Evolutionary conservation across 1,140 invertebrate genomes (phyloP).

Genomic region (Oryctes rhinoceros): DNA sequence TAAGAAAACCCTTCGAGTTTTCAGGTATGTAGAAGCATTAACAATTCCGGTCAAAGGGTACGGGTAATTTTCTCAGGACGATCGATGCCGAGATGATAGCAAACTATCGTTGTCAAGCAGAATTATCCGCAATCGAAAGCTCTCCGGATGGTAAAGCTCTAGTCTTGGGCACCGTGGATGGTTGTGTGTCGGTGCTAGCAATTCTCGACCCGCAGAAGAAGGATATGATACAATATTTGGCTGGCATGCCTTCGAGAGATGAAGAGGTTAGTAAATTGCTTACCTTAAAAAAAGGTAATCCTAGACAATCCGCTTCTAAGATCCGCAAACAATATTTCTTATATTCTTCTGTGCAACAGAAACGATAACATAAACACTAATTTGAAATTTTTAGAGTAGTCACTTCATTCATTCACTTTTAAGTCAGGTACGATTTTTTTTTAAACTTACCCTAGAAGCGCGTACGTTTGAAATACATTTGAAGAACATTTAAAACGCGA

Average conservation of each 20-base stretch:
- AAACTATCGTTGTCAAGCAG: slow-evolving; percentile 91
- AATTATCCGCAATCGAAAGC: slow-evolving; percentile 85
- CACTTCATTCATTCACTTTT: slow-evolving; percentile 35
- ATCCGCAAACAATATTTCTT: background rate
- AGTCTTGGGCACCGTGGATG: slow-evolving; percentile 91
- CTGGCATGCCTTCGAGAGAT: slow-evolving; percentile 75
- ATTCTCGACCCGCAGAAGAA: slow-evolving; percentile 82
- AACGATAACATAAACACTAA: slow-evolving; percentile 18
- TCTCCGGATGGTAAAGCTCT: slow-evolving; percentile 83
- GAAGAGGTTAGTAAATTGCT: slow-evolving; percentile 65
- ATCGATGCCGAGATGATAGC: slow-evolving; percentile 89
- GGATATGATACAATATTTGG: slow-evolving; percentile 73
- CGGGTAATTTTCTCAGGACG: slow-evolving; percentile 65
- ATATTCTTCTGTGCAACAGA: background rate
- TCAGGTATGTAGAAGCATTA: slow-evolving; percentile 65
- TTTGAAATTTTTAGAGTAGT: slow-evolving; percentile 7
- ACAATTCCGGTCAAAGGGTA: slow-evolving; percentile 37
- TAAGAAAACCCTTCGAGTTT: slow-evolving; percentile 90
- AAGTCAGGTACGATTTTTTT: background rate
- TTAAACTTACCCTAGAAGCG: no score
- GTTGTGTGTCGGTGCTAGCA: slow-evolving; percentile 89
- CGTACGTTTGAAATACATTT: background rate
- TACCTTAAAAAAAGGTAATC: background rate
- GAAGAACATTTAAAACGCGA: background rate
- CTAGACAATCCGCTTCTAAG: background rate